These are phyloP conservation scores for Phyto melanocephala DNA, from an alignment of 2,888 invertebrate species.

Conservation along the genomic window DNA sequence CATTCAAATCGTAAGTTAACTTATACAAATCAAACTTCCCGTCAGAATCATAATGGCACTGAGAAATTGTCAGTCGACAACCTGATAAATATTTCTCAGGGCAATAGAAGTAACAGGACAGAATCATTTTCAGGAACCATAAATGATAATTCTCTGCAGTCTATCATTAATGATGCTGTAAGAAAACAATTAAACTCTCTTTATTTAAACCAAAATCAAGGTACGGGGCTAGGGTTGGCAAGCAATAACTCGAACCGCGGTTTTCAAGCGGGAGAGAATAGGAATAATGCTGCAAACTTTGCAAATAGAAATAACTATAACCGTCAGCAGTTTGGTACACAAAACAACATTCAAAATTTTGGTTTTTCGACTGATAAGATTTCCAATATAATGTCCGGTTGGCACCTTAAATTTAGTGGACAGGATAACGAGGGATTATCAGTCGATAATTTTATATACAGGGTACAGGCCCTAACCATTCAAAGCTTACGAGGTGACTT, in stretches of 20 bases:
- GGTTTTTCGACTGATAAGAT: slow-evolving; percentile 16
- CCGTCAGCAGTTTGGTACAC: neutral
- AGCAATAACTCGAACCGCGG: neutral
- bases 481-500: slow-evolving; percentile 6
- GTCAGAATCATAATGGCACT: neutral
- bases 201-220: neutral
- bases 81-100: neutral
- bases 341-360: neutral
- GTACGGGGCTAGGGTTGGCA: neutral
- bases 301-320: neutral
- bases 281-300: neutral
- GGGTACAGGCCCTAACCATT: neutral
- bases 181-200: neutral
- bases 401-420: slow-evolving; percentile 12
- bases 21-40: neutral
- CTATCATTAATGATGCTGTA: neutral
- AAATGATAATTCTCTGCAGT: neutral
- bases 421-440: slow-evolving; percentile 13
- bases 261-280: neutral
- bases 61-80: neutral
- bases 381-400: neutral
- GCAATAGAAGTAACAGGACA: neutral
- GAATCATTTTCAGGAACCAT: neutral
- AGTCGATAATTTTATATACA: slow-evolving; percentile 18
- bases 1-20: neutral